Evolutionary conservation across 2,113 vertebrate species (phyloP).

Genomic region (Picathartes gymnocephalus): DNA sequence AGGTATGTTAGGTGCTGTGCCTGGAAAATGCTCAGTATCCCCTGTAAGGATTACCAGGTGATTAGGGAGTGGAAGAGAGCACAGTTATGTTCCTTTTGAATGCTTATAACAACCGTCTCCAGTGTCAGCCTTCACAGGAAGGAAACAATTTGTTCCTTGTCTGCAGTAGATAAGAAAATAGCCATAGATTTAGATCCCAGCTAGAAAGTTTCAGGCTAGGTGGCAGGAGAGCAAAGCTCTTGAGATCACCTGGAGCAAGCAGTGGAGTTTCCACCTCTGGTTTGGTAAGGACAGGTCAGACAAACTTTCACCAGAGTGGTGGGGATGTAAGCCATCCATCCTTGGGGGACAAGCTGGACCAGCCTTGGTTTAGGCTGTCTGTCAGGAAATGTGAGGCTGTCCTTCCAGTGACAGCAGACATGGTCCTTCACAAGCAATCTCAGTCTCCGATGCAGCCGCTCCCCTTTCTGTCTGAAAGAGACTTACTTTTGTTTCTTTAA

Average conservation of each 20-base stretch:
- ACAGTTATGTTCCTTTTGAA: background rate
- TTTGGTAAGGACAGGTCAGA: accelerated
- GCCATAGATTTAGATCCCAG: background rate
- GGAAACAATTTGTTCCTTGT: background rate
- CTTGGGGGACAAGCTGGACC: background rate
- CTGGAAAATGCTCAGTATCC: background rate
- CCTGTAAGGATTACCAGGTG: background rate
- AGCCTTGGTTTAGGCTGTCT: background rate
- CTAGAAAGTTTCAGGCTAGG: background rate
- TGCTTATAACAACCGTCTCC: background rate
- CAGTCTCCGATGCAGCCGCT: background rate
- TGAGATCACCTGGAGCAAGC: background rate
- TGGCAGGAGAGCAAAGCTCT: background rate
- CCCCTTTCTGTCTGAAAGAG: background rate
- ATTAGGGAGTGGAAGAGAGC: background rate
- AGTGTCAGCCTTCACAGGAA: background rate
- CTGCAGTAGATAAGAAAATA: background rate
- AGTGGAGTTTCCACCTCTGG: background rate
- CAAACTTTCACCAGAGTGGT: background rate
- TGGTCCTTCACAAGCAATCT: background rate
- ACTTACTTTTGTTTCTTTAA: background rate
- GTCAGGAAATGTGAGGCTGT: background rate
- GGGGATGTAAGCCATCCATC: background rate
- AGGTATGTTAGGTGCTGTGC: background rate
- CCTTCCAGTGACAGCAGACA: background rate